Conservation (phyloP, 2,888 invertebrate genomes). For the Tenthredo notha region DNA sequence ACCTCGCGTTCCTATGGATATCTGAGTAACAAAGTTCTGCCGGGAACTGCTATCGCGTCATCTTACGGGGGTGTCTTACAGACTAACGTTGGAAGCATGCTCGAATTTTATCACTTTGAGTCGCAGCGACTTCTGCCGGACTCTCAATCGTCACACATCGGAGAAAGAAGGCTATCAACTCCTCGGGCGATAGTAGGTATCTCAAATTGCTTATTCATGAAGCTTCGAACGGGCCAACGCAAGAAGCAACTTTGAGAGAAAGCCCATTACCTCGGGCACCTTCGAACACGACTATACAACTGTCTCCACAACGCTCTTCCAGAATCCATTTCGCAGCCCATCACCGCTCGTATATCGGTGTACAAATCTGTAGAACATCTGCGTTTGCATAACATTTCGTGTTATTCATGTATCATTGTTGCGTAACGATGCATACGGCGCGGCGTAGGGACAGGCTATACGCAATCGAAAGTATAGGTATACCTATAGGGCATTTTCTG, state of each 20-base stretch:
- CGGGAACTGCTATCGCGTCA: neutral
- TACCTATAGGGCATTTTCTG: neutral
- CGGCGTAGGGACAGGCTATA: neutral
- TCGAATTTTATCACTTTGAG: neutral
- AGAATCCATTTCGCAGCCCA: conserved; percentile 50
- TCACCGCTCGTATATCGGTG: conserved; percentile 45
- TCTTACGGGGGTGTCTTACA: neutral
- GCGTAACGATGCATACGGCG: conserved; percentile 56
- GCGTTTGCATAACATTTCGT: conserved; percentile 62
- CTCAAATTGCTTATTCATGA: conserved; percentile 39
- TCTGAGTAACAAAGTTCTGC: conserved; percentile 36
- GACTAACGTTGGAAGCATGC: neutral
- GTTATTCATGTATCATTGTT: conserved; percentile 50
- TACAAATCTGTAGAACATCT: conserved; percentile 58
- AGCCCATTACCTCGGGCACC: conserved; percentile 56
- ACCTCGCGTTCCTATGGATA: conserved; percentile 1
- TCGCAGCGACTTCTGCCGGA: neutral
- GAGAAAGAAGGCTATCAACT: conserved; percentile 4
- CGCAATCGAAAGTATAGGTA: neutral
- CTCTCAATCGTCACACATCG: conserved; percentile 1
- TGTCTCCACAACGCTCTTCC: conserved; percentile 2
- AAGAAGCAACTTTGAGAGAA: conserved; percentile 54
- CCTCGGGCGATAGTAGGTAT: conserved; percentile 18
- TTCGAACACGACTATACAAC: conserved; percentile 33
- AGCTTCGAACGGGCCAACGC: conserved; percentile 1